phyloP scores from a whole-genome alignment of 2,888 invertebrate species.

The Sphaerophoria rueppellii region DNA sequence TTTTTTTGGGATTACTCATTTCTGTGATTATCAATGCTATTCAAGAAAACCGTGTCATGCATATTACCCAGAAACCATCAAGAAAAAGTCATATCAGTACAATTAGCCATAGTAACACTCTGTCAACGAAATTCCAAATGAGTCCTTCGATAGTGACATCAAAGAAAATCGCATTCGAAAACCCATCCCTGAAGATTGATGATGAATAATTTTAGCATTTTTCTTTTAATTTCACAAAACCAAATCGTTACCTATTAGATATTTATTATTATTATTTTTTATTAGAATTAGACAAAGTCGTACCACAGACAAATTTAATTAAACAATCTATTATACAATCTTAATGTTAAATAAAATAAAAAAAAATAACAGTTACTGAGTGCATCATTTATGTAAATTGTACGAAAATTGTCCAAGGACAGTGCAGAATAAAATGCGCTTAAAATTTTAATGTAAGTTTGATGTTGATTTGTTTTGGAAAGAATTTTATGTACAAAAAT shows the following conservation, averaged over 20 bases:
- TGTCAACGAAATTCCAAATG: slow-evolving; percentile 62
- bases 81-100: slow-evolving; percentile 69
- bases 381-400: slow-evolving; percentile 40
- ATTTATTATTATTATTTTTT: slow-evolving; percentile 49
- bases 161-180: slow-evolving; percentile 77
- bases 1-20: slow-evolving; percentile 88
- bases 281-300: slow-evolving; percentile 39
- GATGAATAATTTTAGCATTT: slow-evolving; percentile 77
- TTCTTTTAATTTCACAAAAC: neutral
- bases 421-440: neutral
- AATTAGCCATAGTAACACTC: slow-evolving; percentile 45
- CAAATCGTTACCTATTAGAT: slow-evolving; percentile 52
- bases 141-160: slow-evolving; percentile 61
- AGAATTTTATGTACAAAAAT: too few relatives aligned
- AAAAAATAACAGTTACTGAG: slow-evolving; percentile 28
- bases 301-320: slow-evolving; percentile 21
- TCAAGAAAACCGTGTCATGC: slow-evolving; percentile 78
- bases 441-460: neutral
- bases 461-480: neutral
- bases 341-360: slow-evolving; percentile 24
- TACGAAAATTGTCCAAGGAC: slow-evolving; percentile 10
- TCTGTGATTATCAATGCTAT: slow-evolving; percentile 85
- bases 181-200: slow-evolving; percentile 80
- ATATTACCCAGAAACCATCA: slow-evolving; percentile 76
- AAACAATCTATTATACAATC: slow-evolving; percentile 26